Evolutionary conservation across 2,888 invertebrate species (phyloP), one percentile per base, ranked within the genome.

Genomic region (Tipula confusa): DNA sequence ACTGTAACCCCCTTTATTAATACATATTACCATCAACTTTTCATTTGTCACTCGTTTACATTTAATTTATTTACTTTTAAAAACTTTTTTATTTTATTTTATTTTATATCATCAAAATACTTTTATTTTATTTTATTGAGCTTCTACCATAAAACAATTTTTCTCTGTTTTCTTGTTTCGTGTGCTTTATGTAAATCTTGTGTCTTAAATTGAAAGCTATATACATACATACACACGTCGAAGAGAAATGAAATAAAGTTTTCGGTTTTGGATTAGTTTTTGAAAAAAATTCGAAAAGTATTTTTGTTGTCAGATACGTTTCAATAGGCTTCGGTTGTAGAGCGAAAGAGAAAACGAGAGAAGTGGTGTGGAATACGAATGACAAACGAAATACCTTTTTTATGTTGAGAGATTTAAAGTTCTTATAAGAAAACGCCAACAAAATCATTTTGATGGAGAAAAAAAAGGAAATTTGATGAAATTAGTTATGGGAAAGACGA

Each of bases 101-200:
- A n/a, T n/a, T n/a, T 64, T 64, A 64, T 64, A 18, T 11, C 24
- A 64, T 64, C 64, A 64, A 64, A 64, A 64, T 64, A 64, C 24
- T 64, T 64, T 64, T 64, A 64, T 64, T 64, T 64, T 64, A 64
- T 64, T 64, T 64, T 64, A 64, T 64, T 64, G 64, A 64, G 64
- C 64, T 64, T 64, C 24, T 64, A 64, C 64, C 24, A 24, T 64
- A 64, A 33, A 64, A 64, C 24, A 64, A 64, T 64, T 64, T 64
- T 64, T 64, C 64, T 64, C 24, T 64, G n/a, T n/a, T 24, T 64
- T 64, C 64, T 24, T 64, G 64, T 64, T 9, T 38, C 7, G 18
- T 64, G 18, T 11, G 64, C 64, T 64, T 64, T 64, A 64, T 64
- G 64, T 64, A 64, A 64, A 64, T 64, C 64, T 64, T 64, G 64